Base-by-base conservation (phyloP, 1,140 invertebrate species). In the Aphelinus certus region DNA sequence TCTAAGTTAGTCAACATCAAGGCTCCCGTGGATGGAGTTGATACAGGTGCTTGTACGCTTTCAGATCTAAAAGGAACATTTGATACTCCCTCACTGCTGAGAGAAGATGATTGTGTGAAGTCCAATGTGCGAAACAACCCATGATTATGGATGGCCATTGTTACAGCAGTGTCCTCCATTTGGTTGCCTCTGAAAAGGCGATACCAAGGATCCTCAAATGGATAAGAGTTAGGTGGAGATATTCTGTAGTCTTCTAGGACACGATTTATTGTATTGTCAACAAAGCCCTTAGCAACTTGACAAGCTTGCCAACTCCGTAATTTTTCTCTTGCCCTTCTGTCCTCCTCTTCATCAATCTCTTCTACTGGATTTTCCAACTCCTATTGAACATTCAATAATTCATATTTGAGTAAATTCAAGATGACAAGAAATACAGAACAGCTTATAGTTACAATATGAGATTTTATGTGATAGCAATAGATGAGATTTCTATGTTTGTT, bases 261-360 rank as follows among this genome's bases (percentile, higher is more conserved):
- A 78, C 88, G 88, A 78, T 94, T 94, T 72, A 94, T 92, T 26
- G 90, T 91, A 84, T 94, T 94, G 78, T 94, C 93, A 53, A 94
- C 88, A 84, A 91, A 92, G 66, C 92, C 91, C 85, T 91, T 92
- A 2, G 91, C 91, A 74, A 92, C 88, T 87, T 94, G 92, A 86
- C 89, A 90, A 10, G 90, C 90, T 81, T 94, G 93, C 92, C 92
- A 94, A 80, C 89, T 85, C 3, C 77, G 81, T 0, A 89, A 77
- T 61, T 85, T 84, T 57, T 85, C 82, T 3, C 81, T 79, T 6
- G 77, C 76, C 1, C 76, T 58, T 58, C 75, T 81, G 69, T 85
- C 83, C 58, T 79, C 80, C 55, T 81, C 77, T 51, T 79, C 77
- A 45, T 75, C 67, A 4, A 81, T 79, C 0, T 80, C 79, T 1